Conservation (phyloP, 2,113 vertebrate species). For the Glaucomys volans region DNA sequence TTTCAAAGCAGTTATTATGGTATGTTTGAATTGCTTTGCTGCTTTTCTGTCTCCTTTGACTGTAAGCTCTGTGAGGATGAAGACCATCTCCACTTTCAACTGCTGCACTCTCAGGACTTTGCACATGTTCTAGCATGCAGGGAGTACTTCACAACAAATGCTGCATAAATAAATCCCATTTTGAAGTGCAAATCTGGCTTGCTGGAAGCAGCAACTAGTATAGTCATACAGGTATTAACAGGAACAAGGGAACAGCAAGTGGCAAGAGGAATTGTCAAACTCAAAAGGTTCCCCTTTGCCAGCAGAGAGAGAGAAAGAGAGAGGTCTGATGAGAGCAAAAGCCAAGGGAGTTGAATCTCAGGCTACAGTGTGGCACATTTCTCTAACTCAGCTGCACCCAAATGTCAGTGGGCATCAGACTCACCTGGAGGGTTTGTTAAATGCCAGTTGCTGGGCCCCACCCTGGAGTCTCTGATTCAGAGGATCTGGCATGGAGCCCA, state of each 20-base stretch:
- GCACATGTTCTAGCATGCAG: not conserved
- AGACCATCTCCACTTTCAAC: not conserved
- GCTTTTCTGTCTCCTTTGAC: not conserved
- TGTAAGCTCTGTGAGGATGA: not conserved
- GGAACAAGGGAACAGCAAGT: not conserved
- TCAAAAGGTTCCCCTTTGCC: not conserved
- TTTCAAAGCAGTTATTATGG: accelerated
- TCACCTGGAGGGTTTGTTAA: not conserved
- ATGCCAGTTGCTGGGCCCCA: not conserved
- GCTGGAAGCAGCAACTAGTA: not conserved
- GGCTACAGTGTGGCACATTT: not conserved
- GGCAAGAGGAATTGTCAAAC: not conserved
- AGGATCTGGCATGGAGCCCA: not conserved
- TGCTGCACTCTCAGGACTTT: not conserved
- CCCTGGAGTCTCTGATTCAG: not conserved
- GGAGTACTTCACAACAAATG: not conserved
- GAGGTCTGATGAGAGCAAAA: not conserved
- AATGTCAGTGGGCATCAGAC: not conserved
- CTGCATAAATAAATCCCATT: not conserved
- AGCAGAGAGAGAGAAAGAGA: not conserved
- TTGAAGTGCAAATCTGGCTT: not conserved
- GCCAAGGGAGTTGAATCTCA: not conserved
- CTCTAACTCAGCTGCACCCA: not conserved
- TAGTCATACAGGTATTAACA: not conserved
- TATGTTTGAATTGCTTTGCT: not conserved